Evolutionary conservation across 1,140 invertebrate genomes (phyloP).

Genomic region (Zaprionus africanus): DNA sequence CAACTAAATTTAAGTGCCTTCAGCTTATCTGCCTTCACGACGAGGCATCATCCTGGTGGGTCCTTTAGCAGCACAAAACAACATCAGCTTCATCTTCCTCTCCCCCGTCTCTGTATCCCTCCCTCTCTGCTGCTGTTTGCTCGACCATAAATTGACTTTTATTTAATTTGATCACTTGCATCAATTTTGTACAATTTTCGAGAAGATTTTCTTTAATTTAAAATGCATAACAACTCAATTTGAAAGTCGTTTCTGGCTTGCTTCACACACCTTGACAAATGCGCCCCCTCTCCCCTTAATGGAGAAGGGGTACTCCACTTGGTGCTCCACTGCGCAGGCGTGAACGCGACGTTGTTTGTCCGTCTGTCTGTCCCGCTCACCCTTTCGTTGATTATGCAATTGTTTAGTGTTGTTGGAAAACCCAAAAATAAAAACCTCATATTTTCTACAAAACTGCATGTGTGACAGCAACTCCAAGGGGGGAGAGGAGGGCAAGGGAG

Average conservation of each 20-base stretch:
- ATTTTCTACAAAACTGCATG: conserved; percentile 50
- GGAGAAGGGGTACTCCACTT: neutral
- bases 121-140: conserved; percentile 18
- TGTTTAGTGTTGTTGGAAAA: conserved; percentile 18
- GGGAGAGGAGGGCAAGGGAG: neutral
- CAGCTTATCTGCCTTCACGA: conserved; percentile 61
- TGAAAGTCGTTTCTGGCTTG: conserved; percentile 46
- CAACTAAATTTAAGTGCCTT: conserved; percentile 77
- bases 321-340: conserved; percentile 60
- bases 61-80: conserved; percentile 29
- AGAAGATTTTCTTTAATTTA: conserved; percentile 52
- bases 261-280: conserved; percentile 23
- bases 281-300: neutral
- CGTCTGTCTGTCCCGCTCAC: conserved; percentile 18
- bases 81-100: conserved; percentile 15
- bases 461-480: conserved; percentile 21
- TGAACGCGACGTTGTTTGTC: conserved; percentile 32
- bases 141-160: conserved; percentile 61
- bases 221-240: conserved; percentile 70
- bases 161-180: conserved; percentile 68
- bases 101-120: neutral
- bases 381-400: conserved; percentile 50
- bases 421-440: conserved; percentile 60
- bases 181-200: conserved; percentile 44
- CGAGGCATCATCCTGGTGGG: conserved; percentile 38